These are phyloP conservation scores for Lycaon pictus DNA, from an alignment of 2,113 vertebrate species.

Conservation along the genomic window DNA sequence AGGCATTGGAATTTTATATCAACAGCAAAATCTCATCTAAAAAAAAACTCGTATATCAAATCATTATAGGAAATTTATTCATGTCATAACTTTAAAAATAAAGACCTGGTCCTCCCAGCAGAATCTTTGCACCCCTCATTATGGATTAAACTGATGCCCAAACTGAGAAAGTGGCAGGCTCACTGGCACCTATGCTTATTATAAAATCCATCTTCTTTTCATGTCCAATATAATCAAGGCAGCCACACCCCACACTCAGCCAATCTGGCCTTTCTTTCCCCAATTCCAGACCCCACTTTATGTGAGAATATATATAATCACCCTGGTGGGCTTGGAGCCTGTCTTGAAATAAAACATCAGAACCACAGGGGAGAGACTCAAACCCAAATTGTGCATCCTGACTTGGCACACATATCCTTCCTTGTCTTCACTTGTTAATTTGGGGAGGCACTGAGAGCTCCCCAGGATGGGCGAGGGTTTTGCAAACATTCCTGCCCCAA, in stretches of 20 bases:
- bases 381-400: constrained; percentile 69
- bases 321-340: constrained; percentile 61
- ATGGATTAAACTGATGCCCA: neutral
- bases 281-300: neutral
- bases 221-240: neutral
- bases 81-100: neutral
- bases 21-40: neutral
- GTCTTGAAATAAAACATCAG: constrained; percentile 79
- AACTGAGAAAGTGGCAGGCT: neutral
- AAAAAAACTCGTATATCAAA: neutral
- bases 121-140: neutral
- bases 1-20: neutral
- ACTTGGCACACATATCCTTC: constrained; percentile 71
- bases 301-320: constrained; percentile 42
- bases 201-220: neutral
- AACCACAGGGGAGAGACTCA: constrained; percentile 70
- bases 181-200: neutral
- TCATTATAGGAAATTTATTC: neutral
- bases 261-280: neutral
- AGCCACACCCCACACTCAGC: neutral
- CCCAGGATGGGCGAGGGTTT: constrained; percentile 59
- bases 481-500: constrained; percentile 60
- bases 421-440: constrained; percentile 66
- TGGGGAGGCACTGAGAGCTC: constrained; percentile 71
- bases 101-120: neutral